Base-by-base conservation (phyloP, 2,113 vertebrate genomes). In the Vombatus ursinus region DNA sequence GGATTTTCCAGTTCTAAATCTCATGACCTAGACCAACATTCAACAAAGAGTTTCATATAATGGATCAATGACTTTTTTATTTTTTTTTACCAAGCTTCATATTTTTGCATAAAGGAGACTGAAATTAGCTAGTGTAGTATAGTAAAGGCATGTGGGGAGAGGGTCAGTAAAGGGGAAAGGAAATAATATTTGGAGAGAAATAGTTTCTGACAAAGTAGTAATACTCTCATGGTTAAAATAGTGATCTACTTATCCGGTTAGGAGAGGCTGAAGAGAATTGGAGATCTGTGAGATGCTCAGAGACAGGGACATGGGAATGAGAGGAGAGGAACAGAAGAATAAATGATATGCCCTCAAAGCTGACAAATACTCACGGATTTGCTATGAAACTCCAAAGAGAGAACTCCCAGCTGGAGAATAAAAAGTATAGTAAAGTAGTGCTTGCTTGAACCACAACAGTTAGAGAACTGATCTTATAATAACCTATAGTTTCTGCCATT, bases 81-180 rank as follows among this genome's bases (percentile, higher is more conserved):
- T 98, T 98, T 98, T 93, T 94, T 98, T 98, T 98, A 93, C 53
- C 53, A 97, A 94, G 90, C 91, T 96, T 94, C 91, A 50, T 37
- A 3, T 54, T 92, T 97, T 97, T 26, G 0, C 89, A 94, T 96
- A 90, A 52, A 96, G 94, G 37, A 50, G 93, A 92, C 91, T 91
- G n/a, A 84, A 84, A 84, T 84, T 84, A 44, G 16, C 68, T 44
- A 84, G 68, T 23, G 1, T 22, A 84, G 8, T 7, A 95, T 51
- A 94, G 61, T 14, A 94, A 96, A 94, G 97, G 44, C 5, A 92
- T 31, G 16, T 90, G 23, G 93, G 96, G 89, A 93, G 92, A 94
- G 97, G 94, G 84, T 0, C 97, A 89, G 50, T 44, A 77, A 8
- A 0, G 0, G 49, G 51, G 94, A 90, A 90, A 61, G 53, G 91